Evolutionary conservation across 2,888 invertebrate species (phyloP).

Genomic region (Machimus rusticus): DNA sequence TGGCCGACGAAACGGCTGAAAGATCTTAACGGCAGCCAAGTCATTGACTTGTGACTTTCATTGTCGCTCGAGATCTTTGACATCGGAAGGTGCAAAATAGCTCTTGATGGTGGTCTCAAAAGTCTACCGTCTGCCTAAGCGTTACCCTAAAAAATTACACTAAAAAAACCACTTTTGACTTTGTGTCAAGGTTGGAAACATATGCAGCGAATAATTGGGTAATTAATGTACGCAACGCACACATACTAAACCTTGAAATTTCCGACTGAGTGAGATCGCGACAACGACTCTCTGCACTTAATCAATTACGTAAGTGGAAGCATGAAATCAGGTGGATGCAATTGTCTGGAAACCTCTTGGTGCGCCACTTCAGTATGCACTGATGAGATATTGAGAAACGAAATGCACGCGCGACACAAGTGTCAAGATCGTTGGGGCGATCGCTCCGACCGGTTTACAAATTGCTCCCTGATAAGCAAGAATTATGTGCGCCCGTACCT

Average conservation of each 20-base stretch:
- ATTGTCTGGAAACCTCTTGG: not conserved
- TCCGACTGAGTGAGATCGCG: not conserved
- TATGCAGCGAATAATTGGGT: not conserved
- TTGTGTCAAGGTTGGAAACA: not conserved
- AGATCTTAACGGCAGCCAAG: not conserved
- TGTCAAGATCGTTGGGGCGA: not conserved
- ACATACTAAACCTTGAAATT: not conserved
- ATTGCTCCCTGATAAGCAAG: not conserved
- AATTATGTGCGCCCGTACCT: not conserved
- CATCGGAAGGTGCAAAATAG: not conserved
- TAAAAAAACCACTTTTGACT: not conserved
- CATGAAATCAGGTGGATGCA: conserved; percentile 1
- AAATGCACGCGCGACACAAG: not conserved
- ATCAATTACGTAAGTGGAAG: not conserved
- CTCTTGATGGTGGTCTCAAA: not conserved
- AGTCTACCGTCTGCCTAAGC: not conserved
- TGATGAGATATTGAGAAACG: not conserved
- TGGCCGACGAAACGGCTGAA: not conserved
- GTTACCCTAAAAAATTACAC: not conserved
- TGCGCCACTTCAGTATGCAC: not conserved
- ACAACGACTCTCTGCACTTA: not conserved
- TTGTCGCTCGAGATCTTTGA: conserved; percentile 11
- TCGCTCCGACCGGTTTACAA: not conserved
- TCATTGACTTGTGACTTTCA: conserved; percentile 8
- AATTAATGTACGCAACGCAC: not conserved